Evolutionary conservation across 2,797 vertebrate genomes (phyloP).

Genomic region (Chiloscyllium punctatum): DNA sequence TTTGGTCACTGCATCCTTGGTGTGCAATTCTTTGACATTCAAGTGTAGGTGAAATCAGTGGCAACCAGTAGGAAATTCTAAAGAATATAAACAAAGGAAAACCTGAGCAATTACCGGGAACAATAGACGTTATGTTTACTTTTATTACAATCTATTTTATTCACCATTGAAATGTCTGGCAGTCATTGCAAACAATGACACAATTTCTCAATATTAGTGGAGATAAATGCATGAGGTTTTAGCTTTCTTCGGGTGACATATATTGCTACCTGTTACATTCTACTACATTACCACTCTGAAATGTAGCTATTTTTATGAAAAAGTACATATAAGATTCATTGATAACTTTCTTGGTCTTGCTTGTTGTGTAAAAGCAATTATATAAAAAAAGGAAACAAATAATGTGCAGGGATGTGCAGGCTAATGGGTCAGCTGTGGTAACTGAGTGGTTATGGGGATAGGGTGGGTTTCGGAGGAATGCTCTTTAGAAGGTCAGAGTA

Average conservation of each 20-base stretch:
- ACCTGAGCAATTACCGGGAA: neutral
- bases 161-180: neutral
- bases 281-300: neutral
- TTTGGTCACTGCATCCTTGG: neutral
- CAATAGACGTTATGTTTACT: neutral
- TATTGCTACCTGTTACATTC: neutral
- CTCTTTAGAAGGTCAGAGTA: too few species aligned
- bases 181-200: neutral
- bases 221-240: neutral
- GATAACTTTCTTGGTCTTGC: neutral
- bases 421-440: too few species aligned
- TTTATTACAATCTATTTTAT: neutral
- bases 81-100: slow-evolving; percentile 17
- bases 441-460: too few species aligned
- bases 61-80: slow-evolving; percentile 59
- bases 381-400: neutral
- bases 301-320: neutral
- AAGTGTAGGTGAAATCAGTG: slow-evolving; percentile 49
- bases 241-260: neutral
- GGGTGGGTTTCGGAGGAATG: too few species aligned
- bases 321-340: neutral
- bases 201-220: too few species aligned
- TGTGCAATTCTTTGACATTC: neutral
- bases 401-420: neutral
- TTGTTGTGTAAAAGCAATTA: neutral